These are phyloP conservation scores for Catostylus mosaicus DNA, from an alignment of 30 jellyfish, hydroid and myxozoan species.

Conservation along the genomic window DNA sequence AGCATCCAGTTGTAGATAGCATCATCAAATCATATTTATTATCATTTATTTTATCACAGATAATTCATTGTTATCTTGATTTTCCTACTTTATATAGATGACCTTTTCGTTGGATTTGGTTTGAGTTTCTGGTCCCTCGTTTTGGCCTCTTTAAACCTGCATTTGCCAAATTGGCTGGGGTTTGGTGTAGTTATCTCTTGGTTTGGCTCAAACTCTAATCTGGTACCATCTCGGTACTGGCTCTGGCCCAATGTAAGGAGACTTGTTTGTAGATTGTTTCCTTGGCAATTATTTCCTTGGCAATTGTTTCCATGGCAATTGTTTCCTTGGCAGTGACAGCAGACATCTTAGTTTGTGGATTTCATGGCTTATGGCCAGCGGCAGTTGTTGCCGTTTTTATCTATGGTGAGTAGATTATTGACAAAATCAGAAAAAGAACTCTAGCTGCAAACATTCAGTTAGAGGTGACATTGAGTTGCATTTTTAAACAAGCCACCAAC, in stretches of 20 bases:
- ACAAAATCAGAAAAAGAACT: slow-evolving; percentile 6
- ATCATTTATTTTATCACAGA: not conserved
- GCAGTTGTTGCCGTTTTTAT: slow-evolving; percentile 16
- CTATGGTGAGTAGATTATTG: slow-evolving; percentile 34
- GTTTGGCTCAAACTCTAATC: slow-evolving; percentile 46
- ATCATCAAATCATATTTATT: no score
- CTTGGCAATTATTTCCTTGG: no score
- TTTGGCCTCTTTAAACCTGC: slow-evolving; percentile 44
- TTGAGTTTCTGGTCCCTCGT: slow-evolving; percentile 72
- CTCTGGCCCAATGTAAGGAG: slow-evolving; percentile 35
- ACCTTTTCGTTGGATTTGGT: slow-evolving; percentile 61
- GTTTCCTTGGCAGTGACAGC: no score
- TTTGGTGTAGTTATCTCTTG: slow-evolving; percentile 50
- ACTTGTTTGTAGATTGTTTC: slow-evolving; percentile 4
- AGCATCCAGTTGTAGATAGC: no score
- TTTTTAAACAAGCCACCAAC: not conserved
- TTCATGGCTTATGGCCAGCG: slow-evolving; percentile 31
- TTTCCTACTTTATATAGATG: slow-evolving; percentile 65
- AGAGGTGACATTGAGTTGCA: not conserved
- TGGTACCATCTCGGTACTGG: slow-evolving; percentile 44
- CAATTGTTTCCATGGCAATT: no score
- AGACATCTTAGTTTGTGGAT: slow-evolving; percentile 29
- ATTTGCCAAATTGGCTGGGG: slow-evolving; percentile 43
- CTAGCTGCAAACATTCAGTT: not conserved
- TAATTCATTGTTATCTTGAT: slow-evolving; percentile 8